Base-by-base conservation (phyloP, 2,113 vertebrate species). In the Neogobius melanostomus region DNA sequence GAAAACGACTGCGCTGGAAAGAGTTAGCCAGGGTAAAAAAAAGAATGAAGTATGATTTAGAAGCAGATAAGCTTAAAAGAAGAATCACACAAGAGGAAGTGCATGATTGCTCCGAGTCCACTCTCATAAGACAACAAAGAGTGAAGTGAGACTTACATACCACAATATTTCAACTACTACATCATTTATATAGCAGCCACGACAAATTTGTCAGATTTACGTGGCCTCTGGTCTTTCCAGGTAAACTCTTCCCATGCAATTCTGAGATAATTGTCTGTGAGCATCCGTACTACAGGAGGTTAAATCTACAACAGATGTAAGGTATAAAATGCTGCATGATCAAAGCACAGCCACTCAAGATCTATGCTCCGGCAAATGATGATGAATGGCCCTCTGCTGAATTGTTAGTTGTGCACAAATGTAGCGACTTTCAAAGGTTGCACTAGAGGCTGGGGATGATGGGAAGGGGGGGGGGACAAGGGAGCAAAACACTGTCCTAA, bases 291-390 rank as follows among this genome's bases (percentile, higher is more conserved):
- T 95, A 95, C 92, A 93, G 94, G 95, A 96, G 95, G 95, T 97
- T 96, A 97, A 98, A 98, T 91, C 91, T 91, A 90, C 93, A 99
- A 97, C 97, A 99, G 96, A 99, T 98, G 97, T 96, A 95, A 95
- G 93, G 94, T 95, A 95, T 95, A 96, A 97, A 97, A 95, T 94
- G 95, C 93, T 93, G 96, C 93, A 90, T 95, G 97, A 99, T 99
- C 98, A 99, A 98, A 98, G 97, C 93, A 89, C 75, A 89, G 92
- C 93, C 94, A 94, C 86, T 94, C 93, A 92, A 95, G 95, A 96
- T 95, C 96, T 94, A 95, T 96, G 96, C 90, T 88, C 92, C 93
- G 91, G 94, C 95, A 97, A 98, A 98, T 97, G 97, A 97, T 98
- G 96, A 99, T 96, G 94, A 97, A 99, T 97, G 94, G 90, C 92